Evolutionary conservation across 2,888 invertebrate genomes (phyloP).

Genomic region (Ectemnius lituratus): DNA sequence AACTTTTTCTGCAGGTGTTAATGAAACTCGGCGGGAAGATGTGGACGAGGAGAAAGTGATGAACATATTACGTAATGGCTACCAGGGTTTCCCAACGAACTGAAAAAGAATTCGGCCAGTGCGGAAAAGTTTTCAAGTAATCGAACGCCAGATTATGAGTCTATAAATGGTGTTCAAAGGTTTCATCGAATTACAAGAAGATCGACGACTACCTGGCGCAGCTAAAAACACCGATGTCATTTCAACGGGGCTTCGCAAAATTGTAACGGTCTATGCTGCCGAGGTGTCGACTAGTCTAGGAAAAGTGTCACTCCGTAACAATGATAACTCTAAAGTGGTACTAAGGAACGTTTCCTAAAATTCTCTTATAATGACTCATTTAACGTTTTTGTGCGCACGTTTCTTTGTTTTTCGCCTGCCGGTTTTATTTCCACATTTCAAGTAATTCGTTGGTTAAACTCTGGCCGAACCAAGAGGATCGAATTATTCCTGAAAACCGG

Average conservation of each 20-base stretch:
- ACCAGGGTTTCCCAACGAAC: too few relatives aligned
- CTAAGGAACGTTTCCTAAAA: constrained; percentile 35
- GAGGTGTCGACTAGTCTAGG: constrained; percentile 44
- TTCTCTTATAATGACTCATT: constrained; percentile 31
- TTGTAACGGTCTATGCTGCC: constrained; percentile 28
- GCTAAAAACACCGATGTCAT: constrained; percentile 19
- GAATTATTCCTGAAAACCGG: background rate
- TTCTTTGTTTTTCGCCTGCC: constrained; percentile 33
- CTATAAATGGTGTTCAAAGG: background rate
- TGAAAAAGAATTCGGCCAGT: background rate
- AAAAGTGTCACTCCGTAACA: constrained; percentile 34
- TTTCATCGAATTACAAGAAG: constrained; percentile 20
- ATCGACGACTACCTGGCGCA: constrained; percentile 25
- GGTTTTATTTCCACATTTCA: background rate
- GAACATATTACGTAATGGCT: too few relatives aligned
- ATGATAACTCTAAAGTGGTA: constrained; percentile 39
- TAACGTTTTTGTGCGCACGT: constrained; percentile 52
- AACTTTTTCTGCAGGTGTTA: too few relatives aligned
- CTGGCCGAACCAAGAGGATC: background rate
- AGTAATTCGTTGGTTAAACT: background rate
- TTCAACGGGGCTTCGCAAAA: constrained; percentile 17
- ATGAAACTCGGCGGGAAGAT: too few relatives aligned
- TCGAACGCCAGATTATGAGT: background rate
- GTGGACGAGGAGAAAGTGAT: too few relatives aligned
- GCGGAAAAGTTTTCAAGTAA: background rate